phyloP scores from a whole-genome alignment of 1,140 invertebrate genomes.

The Gerris buenoi region DNA sequence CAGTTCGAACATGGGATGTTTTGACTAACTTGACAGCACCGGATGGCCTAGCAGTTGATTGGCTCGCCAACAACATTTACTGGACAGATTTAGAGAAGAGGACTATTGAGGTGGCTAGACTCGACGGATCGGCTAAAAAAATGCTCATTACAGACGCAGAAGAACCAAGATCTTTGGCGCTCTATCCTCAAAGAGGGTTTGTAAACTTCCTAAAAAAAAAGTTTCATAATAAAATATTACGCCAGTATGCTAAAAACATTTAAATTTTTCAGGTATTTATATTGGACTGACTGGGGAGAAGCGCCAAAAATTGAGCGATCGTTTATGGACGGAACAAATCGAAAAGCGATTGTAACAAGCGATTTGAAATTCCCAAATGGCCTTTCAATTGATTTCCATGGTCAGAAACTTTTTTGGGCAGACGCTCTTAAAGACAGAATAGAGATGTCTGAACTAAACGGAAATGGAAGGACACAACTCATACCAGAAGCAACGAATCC shows the following conservation, averaged over 20 bases:
- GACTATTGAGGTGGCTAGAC: conserved; percentile 62
- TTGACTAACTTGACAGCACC: conserved; percentile 42
- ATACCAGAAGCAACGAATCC: conserved; percentile 54
- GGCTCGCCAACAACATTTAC: conserved; percentile 76
- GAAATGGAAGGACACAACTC: conserved; percentile 54
- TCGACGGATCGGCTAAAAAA: conserved; percentile 67
- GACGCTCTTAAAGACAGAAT: conserved; percentile 81
- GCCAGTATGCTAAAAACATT: not conserved
- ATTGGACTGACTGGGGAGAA: conserved; percentile 80
- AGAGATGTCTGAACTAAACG: conserved; percentile 72
- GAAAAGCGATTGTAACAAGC: conserved; percentile 57
- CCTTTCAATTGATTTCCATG: conserved; percentile 69
- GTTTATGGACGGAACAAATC: conserved; percentile 62
- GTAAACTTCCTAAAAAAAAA: not conserved
- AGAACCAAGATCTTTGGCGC: conserved; percentile 58
- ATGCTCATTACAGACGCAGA: conserved; percentile 46
- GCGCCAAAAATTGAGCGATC: conserved; percentile 69
- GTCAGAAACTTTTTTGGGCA: conserved; percentile 69
- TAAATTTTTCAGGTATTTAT: conserved; percentile 5
- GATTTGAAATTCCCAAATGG: conserved; percentile 85
- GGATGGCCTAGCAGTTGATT: conserved; percentile 76
- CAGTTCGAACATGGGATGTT: conserved; percentile 42
- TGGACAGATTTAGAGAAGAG: conserved; percentile 74
- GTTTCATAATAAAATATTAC: not conserved
- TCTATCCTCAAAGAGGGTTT: conserved; percentile 61